These are phyloP conservation scores for Diogma glabrata DNA, from an alignment of 2,888 invertebrate species.

Conservation along the genomic window DNA sequence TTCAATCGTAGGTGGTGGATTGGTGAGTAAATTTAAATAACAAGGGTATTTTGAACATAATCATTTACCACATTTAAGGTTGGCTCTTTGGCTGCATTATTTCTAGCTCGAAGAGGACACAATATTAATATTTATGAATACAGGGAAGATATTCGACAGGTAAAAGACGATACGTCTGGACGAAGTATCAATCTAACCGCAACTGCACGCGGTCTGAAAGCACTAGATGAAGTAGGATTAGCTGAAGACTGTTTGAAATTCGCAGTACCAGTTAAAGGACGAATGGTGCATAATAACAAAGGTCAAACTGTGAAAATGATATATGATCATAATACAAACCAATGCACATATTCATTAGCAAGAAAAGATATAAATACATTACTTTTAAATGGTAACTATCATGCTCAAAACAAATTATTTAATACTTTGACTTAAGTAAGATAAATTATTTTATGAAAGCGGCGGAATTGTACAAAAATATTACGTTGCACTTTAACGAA, in stretches of 20 bases:
- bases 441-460: too few relatives aligned
- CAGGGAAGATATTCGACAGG: constrained; percentile 74
- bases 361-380: constrained; percentile 76
- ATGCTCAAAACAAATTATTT: too few relatives aligned
- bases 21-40: constrained; percentile 47
- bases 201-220: constrained; percentile 73
- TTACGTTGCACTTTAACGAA: constrained; percentile 68
- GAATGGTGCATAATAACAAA: constrained; percentile 72
- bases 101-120: constrained; percentile 73
- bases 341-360: constrained; percentile 90
- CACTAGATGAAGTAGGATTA: constrained; percentile 67
- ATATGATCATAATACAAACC: constrained; percentile 69
- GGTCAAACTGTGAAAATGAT: constrained; percentile 63
- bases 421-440: too few relatives aligned
- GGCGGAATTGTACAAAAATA: constrained; percentile 66
- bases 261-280: constrained; percentile 81
- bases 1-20: constrained; percentile 58
- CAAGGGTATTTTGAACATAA: background rate
- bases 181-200: constrained; percentile 90
- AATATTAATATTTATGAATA: constrained; percentile 77
- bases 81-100: constrained; percentile 76
- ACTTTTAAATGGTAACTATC: constrained; percentile 65
- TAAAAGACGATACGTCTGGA: constrained; percentile 55
- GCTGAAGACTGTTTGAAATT: constrained; percentile 58
- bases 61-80: constrained; percentile 47